Evolutionary conservation across 2,888 invertebrate genomes (phyloP).

Genomic region (Blera fallax): DNA sequence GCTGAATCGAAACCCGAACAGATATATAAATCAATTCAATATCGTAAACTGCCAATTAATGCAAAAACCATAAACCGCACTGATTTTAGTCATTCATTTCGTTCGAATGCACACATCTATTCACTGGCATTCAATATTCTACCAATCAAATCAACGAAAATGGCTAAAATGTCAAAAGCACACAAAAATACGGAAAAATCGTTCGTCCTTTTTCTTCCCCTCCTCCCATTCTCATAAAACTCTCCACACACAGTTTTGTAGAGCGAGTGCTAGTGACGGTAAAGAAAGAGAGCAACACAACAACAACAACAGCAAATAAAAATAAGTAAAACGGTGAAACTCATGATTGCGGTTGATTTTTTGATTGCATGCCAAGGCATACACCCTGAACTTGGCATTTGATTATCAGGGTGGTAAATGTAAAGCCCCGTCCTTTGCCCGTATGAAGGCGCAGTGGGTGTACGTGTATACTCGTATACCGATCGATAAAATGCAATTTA

Average conservation of each 20-base stretch:
- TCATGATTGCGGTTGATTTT: slow-evolving; percentile 69
- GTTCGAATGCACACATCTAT: neutral
- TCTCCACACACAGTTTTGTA: slow-evolving; percentile 30
- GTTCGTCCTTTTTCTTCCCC: neutral
- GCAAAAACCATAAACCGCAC: neutral
- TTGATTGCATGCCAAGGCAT: slow-evolving; percentile 67
- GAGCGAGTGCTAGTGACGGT: neutral
- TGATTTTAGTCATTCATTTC: neutral
- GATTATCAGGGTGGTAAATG: slow-evolving; percentile 51
- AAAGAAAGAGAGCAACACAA: slow-evolving; percentile 2
- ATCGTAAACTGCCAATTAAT: slow-evolving; percentile 27
- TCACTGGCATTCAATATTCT: slow-evolving; percentile 15
- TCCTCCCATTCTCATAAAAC: slow-evolving; percentile 12
- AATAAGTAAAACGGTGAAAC: slow-evolving; percentile 29
- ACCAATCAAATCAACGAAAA: slow-evolving; percentile 62
- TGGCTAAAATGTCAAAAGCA: slow-evolving; percentile 66
- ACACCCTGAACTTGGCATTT: slow-evolving; percentile 62
- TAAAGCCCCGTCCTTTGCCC: neutral
- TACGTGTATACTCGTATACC: no score
- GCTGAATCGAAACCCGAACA: neutral
- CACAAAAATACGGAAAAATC: slow-evolving; percentile 15
- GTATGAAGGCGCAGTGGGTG: neutral
- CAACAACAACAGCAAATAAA: slow-evolving; percentile 23
- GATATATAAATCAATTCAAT: slow-evolving; percentile 6
- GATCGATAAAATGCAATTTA: slow-evolving; percentile 70